A percentile compares a stretch with the other conserved stretches of the same genome.
phyloP scores from a whole-genome alignment of 2,888 invertebrate species.

The Nemapogon koenigi region DNA sequence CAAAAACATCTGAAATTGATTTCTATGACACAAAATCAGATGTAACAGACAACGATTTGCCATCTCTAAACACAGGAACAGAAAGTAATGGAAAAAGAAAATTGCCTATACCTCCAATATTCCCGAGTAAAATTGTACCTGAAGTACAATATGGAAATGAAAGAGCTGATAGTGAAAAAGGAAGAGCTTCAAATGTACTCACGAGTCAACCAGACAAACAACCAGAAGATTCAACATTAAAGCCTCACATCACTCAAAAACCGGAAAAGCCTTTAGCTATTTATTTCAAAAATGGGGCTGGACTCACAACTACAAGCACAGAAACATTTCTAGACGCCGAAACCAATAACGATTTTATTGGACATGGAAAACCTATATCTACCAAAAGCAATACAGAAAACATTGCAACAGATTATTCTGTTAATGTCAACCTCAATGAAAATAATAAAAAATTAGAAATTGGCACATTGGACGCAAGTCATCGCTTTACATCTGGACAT shows the following conservation, averaged over 20 bases:
- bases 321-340: constrained; percentile 34
- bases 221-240: constrained; percentile 38
- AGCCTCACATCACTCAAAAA: constrained; percentile 53
- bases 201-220: constrained; percentile 16
- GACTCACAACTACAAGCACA: constrained; percentile 26
- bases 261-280: constrained; percentile 51
- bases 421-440: constrained; percentile 7
- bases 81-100: constrained; percentile 27
- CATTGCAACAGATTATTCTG: not conserved
- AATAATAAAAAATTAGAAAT: constrained; percentile 14
- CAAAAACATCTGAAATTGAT: constrained; percentile 52
- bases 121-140: constrained; percentile 47
- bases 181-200: constrained; percentile 37
- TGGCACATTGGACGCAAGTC: constrained; percentile 11
- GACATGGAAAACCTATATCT: not conserved
- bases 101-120: constrained; percentile 41
- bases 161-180: constrained; percentile 40
- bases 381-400: not conserved
- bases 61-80: constrained; percentile 24
- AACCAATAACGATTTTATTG: constrained; percentile 26
- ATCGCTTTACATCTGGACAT: constrained; percentile 64
- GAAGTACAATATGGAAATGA: constrained; percentile 62
- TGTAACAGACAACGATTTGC: constrained; percentile 25
- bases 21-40: constrained; percentile 40
- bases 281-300: constrained; percentile 38